These are phyloP conservation scores for Melipona beecheii DNA, from an alignment of 2,888 invertebrate genomes.

Conservation along the genomic window DNA sequence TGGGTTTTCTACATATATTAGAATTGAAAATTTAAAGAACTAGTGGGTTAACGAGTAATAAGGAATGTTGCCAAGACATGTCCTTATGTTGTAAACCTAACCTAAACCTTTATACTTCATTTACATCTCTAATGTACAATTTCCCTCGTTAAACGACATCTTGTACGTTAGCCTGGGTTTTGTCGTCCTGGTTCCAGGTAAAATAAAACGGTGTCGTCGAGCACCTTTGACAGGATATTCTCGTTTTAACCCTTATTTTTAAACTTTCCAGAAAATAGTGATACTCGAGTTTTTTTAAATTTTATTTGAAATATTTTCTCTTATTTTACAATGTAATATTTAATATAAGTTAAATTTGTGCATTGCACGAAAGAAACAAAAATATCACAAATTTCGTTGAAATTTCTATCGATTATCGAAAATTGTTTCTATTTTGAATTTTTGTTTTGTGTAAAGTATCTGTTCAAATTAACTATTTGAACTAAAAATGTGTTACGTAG, in stretches of 20 bases:
- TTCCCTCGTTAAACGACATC: too few relatives aligned
- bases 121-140: too few relatives aligned
- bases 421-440: not conserved
- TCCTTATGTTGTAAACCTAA: not conserved
- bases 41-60: not conserved
- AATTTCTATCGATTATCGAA: not conserved
- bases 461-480: not conserved
- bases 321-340: too few relatives aligned
- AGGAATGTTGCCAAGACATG: not conserved
- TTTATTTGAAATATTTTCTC: too few relatives aligned
- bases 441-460: not conserved
- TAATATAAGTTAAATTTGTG: not conserved
- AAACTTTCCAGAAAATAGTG: too few relatives aligned
- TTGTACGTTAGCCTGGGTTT: too few relatives aligned
- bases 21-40: accelerated
- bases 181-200: too few relatives aligned
- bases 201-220: too few relatives aligned
- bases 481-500: not conserved
- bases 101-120: not conserved
- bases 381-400: not conserved
- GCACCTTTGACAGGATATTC: too few relatives aligned
- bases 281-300: too few relatives aligned
- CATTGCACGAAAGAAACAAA: not conserved
- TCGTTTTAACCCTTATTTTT: too few relatives aligned
- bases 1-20: not conserved